Base-by-base conservation (phyloP, 2,888 invertebrate species). In the Cartodere bifasciata region DNA sequence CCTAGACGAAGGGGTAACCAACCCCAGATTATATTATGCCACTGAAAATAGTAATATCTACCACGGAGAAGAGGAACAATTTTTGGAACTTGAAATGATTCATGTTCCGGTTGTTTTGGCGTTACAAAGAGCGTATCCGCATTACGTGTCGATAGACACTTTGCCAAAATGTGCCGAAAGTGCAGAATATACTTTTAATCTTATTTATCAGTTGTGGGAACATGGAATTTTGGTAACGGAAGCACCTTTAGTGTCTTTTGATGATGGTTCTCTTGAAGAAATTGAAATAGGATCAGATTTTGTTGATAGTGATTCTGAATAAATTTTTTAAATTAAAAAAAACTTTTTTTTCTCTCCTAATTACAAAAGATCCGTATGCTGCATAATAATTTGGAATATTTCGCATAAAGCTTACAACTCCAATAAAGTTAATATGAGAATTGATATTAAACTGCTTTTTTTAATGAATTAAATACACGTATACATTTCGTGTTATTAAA, bases 11-110 rank as follows among this genome's bases (percentile, higher is more conserved):
- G 72, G 70, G 4, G 67, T 64, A 33, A 46, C 45, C 1, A 59
- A 76, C 12, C 59, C 79, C 11, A 69, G 71, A 28, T 49, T 92
- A 16, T 94, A 88, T 58, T 86, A 85, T 57, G 76, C 77, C 40
- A 64, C 76, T 23, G 87, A 91, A 50, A 95, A 95, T 59, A 78
- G 83, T 0, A 67, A 81, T 39, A 77, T 83, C 45, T 91, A 88
- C 52, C 86, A 87, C 52, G 85, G 78, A 17, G 75, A 72, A 52
- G 87, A 88, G 16, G 66, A 72, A 2, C 79, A 80, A 46, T 77
- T 67, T 52, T 56, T 94, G 37, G 85, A 85, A 53, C 70, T 94
- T 36, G 71, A 75, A 7, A 62, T 68, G 2, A 67, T 71, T 2
- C 62, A 75, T 39, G 75, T 80, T 1, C 72, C 74, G 2, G 79